phyloP scores from a whole-genome alignment of 2,113 vertebrate species.

The Sakesphorus luctuosus region DNA sequence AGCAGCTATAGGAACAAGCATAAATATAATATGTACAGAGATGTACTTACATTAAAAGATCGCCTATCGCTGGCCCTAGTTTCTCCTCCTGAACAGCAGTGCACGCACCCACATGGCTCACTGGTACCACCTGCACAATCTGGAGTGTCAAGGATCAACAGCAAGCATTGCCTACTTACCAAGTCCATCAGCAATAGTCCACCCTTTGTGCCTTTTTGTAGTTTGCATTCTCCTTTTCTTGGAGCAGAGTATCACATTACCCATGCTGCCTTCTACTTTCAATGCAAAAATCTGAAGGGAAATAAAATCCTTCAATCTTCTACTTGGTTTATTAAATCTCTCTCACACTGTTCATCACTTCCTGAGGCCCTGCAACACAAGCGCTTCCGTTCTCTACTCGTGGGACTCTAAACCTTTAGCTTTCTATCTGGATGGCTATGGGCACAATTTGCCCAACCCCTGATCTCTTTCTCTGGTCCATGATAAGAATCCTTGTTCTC shows the following conservation, averaged over 20 bases:
- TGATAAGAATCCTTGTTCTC: not conserved
- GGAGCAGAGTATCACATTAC: not conserved
- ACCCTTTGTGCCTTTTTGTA: not conserved
- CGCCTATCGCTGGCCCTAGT: not conserved
- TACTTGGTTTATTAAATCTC: not conserved
- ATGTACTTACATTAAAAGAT: not conserved
- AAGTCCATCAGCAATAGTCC: not conserved
- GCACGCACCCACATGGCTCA: not conserved
- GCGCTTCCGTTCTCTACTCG: not conserved
- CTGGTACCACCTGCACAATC: not conserved
- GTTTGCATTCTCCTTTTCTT: not conserved
- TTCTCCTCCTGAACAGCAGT: not conserved
- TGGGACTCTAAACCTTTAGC: not conserved
- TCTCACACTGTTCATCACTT: not conserved
- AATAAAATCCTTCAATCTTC: conserved; percentile 31
- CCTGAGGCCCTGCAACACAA: not conserved
- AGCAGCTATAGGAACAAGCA: not conserved
- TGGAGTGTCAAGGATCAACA: not conserved
- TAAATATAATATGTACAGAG: not conserved
- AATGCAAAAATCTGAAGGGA: not conserved
- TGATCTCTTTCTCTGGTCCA: not conserved
- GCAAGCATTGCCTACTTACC: not conserved
- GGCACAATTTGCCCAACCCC: not conserved
- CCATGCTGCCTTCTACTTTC: not conserved
- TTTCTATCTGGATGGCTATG: not conserved